phyloP scores from a whole-genome alignment of 1,140 invertebrate species.

The Neodiprion lecontei region DNA sequence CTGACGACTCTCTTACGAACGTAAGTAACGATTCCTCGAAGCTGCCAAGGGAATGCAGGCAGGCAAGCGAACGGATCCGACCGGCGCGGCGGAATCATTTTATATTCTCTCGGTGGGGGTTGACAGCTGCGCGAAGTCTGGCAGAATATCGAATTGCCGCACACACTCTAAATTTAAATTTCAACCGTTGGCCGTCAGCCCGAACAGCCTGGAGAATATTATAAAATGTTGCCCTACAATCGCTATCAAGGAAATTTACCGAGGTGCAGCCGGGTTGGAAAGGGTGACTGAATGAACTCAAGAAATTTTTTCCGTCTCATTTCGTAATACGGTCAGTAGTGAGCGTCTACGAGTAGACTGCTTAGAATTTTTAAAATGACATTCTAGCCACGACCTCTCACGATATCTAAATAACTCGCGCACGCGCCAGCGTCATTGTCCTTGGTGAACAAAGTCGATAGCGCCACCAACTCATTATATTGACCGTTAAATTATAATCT shows the following conservation, averaged over 20 bases:
- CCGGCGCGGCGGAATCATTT: not conserved
- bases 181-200: not conserved
- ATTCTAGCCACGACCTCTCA: not conserved
- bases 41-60: not conserved
- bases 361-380: not conserved
- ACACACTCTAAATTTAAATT: not conserved
- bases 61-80: not conserved
- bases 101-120: not conserved
- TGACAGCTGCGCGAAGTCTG: slow-evolving; percentile 4
- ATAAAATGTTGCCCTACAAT: no score
- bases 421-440: not conserved
- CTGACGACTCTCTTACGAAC: not conserved
- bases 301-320: no score
- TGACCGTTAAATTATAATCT: not conserved
- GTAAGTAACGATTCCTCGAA: not conserved
- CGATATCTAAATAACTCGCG: not conserved
- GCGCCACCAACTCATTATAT: slow-evolving; percentile 4
- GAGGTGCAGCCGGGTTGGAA: no score
- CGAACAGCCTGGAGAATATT: not conserved
- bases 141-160: not conserved
- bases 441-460: slow-evolving; percentile 1
- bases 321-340: no score
- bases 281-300: no score
- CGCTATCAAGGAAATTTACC: no score
- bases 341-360: not conserved